A percentile compares a stretch with the other conserved stretches of the same genome.
phyloP scores from a whole-genome alignment of 2,888 invertebrate species.

The Drosophila putrida region DNA sequence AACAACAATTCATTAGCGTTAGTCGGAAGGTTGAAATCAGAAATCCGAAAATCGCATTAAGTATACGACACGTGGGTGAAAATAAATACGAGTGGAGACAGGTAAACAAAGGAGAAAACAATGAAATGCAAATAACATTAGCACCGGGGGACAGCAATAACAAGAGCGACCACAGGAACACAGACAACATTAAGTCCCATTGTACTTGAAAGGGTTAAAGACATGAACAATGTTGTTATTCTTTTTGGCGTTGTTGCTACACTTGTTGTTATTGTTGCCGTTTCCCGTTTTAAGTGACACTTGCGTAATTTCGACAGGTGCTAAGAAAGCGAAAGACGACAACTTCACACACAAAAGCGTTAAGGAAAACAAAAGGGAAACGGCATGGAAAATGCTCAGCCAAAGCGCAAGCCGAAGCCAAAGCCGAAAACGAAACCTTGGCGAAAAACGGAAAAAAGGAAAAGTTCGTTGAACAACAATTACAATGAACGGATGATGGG shows the following conservation, averaged over 20 bases:
- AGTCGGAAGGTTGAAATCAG: constrained; percentile 42
- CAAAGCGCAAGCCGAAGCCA: constrained; percentile 2
- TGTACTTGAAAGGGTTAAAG: constrained; percentile 68
- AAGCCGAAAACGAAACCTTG: constrained; percentile 33
- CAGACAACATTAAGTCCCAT: constrained; percentile 28
- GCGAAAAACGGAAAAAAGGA: constrained; percentile 51
- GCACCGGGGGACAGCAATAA: constrained; percentile 37
- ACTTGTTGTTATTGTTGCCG: constrained; percentile 40
- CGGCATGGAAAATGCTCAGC: constrained; percentile 29
- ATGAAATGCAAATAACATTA: constrained; percentile 67
- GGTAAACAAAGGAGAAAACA: constrained; percentile 16
- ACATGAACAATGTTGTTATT: constrained; percentile 41
- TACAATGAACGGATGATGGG: constrained; percentile 61
- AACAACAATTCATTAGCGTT: constrained; percentile 60
- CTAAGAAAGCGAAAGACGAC: constrained; percentile 59
- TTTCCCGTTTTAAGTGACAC: constrained; percentile 65
- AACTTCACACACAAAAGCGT: constrained; percentile 57
- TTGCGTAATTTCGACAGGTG: constrained; percentile 78
- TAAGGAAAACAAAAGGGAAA: constrained; percentile 57
- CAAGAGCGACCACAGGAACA: constrained; percentile 34
- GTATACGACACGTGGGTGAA: constrained; percentile 52
- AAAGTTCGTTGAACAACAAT: constrained; percentile 76
- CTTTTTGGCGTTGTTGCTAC: constrained; percentile 26
- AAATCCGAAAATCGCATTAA: constrained; percentile 43
- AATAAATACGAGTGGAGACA: constrained; percentile 10